Conservation (phyloP, 1,140 invertebrate species). For the Venustaconcha ellipsiformis region DNA sequence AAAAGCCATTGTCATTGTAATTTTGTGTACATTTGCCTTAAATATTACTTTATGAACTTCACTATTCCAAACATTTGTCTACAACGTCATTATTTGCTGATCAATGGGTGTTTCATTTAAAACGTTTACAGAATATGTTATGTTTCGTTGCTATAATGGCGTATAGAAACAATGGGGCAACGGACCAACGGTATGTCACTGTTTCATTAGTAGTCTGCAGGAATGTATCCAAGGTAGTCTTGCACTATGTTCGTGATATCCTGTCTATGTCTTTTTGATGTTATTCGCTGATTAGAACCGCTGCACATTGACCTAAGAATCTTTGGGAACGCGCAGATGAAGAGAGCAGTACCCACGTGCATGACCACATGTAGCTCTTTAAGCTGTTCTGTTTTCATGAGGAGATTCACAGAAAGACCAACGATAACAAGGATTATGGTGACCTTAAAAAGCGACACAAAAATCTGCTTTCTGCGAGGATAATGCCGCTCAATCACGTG, state of each 20-base stretch:
- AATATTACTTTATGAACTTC: too few relatives aligned
- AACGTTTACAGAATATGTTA: too few relatives aligned
- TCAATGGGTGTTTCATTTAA: too few relatives aligned
- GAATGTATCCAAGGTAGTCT: conserved; percentile 5
- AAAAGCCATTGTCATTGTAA: too few relatives aligned
- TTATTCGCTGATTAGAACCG: not conserved
- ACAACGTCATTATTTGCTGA: too few relatives aligned
- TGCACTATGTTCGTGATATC: not conserved
- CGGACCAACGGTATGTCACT: too few relatives aligned
- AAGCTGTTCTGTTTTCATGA: conserved; percentile 11
- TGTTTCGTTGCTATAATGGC: too few relatives aligned
- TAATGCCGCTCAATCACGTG: conserved; percentile 18
- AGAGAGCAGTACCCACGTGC: conserved; percentile 19
- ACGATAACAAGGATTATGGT: conserved; percentile 8
- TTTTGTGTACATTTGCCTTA: too few relatives aligned
- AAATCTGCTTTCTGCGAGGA: conserved; percentile 9
- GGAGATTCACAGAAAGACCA: conserved; percentile 12
- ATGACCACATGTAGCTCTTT: conserved; percentile 17
- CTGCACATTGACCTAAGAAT: conserved; percentile 12
- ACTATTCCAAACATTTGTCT: too few relatives aligned
- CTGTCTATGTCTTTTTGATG: not conserved
- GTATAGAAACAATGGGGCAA: too few relatives aligned
- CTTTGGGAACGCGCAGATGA: conserved; percentile 20
- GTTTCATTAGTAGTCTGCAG: too few relatives aligned
- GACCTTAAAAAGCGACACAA: conserved; percentile 10